phyloP scores from a whole-genome alignment of 2,113 vertebrate species.

The Labeo rohita region DNA sequence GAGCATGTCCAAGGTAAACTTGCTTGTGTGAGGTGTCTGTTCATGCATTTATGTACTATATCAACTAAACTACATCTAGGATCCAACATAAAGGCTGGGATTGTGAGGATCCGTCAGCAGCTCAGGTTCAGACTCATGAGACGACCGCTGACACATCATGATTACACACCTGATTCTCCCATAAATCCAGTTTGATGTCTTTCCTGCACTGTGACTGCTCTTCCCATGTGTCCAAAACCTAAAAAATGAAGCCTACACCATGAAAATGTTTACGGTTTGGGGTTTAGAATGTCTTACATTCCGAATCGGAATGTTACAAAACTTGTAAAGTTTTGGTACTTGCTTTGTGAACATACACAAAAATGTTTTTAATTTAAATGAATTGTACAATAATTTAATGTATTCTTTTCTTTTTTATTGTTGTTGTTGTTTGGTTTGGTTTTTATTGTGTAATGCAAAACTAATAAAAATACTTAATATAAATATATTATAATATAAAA shows the following conservation, averaged over 20 bases:
- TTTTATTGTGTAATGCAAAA: too few relatives aligned
- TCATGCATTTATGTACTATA: neutral
- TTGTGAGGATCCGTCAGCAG: neutral
- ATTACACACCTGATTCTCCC: slow-evolving; percentile 10
- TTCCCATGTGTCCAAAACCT: neutral
- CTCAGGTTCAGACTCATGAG: neutral
- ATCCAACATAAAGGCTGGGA: neutral
- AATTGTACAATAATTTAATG: too few relatives aligned
- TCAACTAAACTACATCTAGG: neutral
- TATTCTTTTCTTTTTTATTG: too few relatives aligned
- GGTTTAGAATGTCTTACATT: too few relatives aligned
- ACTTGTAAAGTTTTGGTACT: too few relatives aligned
- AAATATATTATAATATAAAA: too few relatives aligned
- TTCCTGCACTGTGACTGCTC: neutral
- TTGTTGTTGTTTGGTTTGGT: too few relatives aligned
- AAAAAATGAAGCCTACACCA: neutral
- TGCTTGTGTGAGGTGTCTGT: neutral
- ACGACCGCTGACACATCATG: neutral
- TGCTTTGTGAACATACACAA: too few relatives aligned
- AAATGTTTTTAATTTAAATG: too few relatives aligned
- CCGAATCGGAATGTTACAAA: too few relatives aligned
- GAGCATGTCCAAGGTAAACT: neutral
- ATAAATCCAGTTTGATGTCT: neutral
- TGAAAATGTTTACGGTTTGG: neutral
- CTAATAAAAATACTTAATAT: too few relatives aligned